Conservation (phyloP, 2,888 invertebrate species). For the Hyalella azteca region DNA sequence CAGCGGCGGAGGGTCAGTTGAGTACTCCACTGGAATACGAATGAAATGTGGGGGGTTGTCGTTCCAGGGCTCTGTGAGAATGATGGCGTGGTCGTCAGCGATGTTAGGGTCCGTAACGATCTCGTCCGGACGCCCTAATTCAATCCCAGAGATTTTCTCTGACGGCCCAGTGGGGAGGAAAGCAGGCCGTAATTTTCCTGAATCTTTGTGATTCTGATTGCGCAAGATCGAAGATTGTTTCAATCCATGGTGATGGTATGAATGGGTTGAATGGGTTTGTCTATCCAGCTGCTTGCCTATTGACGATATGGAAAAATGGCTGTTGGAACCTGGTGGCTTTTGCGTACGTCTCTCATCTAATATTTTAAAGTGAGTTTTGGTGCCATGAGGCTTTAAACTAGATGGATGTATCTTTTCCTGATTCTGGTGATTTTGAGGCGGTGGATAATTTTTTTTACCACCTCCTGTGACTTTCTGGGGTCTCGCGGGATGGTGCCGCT, state of each 20-base stretch:
- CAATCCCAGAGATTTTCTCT: slow-evolving; percentile 18
- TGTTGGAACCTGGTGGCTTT: neutral
- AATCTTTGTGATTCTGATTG: neutral
- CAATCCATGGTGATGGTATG: too few relatives aligned
- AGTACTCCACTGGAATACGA: slow-evolving; percentile 29
- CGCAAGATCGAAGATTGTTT: neutral
- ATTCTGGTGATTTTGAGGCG: too few relatives aligned
- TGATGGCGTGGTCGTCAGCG: slow-evolving; percentile 3
- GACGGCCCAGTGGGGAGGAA: neutral
- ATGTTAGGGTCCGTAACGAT: slow-evolving; percentile 23
- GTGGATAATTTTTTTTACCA: neutral
- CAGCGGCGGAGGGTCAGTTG: slow-evolving; percentile 9
- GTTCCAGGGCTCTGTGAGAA: slow-evolving; percentile 28
- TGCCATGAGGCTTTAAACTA: too few relatives aligned
- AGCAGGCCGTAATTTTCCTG: neutral
- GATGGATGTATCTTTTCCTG: too few relatives aligned
- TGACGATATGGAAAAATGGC: slow-evolving; percentile 3
- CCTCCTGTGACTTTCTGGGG: neutral
- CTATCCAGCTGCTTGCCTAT: neutral
- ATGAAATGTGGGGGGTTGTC: slow-evolving; percentile 20
- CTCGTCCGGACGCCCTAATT: slow-evolving; percentile 1
- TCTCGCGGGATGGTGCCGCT: too few relatives aligned
- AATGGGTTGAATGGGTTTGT: too few relatives aligned
- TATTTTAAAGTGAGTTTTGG: slow-evolving; percentile 1
- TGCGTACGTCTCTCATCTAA: neutral